These are phyloP conservation scores for Silurus asotus DNA, from an alignment of 2,113 vertebrate genomes.

Conservation along the genomic window DNA sequence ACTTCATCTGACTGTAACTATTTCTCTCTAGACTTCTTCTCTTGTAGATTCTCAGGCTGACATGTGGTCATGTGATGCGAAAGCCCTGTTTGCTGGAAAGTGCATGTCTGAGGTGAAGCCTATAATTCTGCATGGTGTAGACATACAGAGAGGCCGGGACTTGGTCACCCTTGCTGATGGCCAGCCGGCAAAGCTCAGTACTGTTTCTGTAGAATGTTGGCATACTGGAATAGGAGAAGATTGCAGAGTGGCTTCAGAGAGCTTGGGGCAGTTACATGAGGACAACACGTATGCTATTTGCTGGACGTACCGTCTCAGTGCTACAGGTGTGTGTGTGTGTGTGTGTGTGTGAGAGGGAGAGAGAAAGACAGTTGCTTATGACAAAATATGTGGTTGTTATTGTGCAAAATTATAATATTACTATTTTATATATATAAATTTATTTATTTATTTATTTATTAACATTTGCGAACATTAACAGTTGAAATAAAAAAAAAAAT, in stretches of 20 bases:
- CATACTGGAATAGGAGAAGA: conserved; percentile 69
- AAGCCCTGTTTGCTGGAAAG: conserved; percentile 56
- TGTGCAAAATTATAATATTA: not conserved
- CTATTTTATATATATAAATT: too few relatives aligned
- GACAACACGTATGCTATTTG: conserved; percentile 71
- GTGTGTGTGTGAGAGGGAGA: conserved; percentile 58
- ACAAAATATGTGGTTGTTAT: not conserved
- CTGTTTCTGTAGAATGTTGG: conserved; percentile 68
- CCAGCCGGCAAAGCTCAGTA: conserved; percentile 58
- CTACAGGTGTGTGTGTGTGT: conserved; percentile 57
- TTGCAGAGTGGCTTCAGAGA: conserved; percentile 60
- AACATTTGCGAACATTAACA: too few relatives aligned
- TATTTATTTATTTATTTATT: too few relatives aligned
- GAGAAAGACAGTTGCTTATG: not conserved
- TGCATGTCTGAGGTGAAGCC: not conserved
- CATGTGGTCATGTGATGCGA: conserved; percentile 67
- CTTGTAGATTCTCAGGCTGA: conserved; percentile 20
- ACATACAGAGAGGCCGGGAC: conserved; percentile 67
- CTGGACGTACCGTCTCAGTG: conserved; percentile 67
- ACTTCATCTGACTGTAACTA: not conserved
- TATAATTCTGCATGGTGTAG: conserved; percentile 61
- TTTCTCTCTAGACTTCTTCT: conserved; percentile 15
- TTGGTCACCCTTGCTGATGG: conserved; percentile 61
- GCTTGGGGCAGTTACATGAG: conserved; percentile 71
- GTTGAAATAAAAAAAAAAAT: too few relatives aligned